A percentile compares a stretch with the other conserved stretches of the same genome.
Conservation (phyloP, 1,140 invertebrate genomes). For the Tetramorium alpestre region DNA sequence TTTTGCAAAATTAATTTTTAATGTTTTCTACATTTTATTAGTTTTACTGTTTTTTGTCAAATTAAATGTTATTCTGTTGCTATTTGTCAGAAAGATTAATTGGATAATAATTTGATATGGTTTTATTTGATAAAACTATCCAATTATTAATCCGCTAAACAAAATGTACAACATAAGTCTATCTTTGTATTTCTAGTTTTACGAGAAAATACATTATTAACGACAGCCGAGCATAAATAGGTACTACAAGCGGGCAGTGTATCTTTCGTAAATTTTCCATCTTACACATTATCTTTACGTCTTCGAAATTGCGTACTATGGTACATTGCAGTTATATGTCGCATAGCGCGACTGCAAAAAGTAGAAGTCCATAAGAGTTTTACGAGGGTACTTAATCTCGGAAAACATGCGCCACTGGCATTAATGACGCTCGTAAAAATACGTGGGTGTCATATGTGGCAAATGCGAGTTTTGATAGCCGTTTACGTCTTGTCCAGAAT, state of each 20-base stretch:
- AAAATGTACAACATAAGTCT: background rate
- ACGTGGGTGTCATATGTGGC: conserved; percentile 23
- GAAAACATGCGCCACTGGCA: conserved; percentile 29
- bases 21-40: background rate
- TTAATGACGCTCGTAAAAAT: conserved; percentile 52
- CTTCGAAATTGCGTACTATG: conserved; percentile 1
- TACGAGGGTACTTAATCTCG: conserved; percentile 49
- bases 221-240: background rate
- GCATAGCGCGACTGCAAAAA: conserved; percentile 3
- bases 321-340: background rate
- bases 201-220: conserved; percentile 4
- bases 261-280: conserved; percentile 30
- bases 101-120: background rate
- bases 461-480: conserved; percentile 6
- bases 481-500: background rate
- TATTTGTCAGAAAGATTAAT: background rate
- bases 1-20: background rate
- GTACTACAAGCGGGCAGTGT: background rate
- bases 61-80: background rate
- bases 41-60: background rate
- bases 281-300: background rate
- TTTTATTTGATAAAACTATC: background rate
- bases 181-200: background rate
- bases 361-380: conserved; percentile 17
- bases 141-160: background rate